Base-by-base conservation (phyloP, 1,140 invertebrate species). In the Venturia canescens region DNA sequence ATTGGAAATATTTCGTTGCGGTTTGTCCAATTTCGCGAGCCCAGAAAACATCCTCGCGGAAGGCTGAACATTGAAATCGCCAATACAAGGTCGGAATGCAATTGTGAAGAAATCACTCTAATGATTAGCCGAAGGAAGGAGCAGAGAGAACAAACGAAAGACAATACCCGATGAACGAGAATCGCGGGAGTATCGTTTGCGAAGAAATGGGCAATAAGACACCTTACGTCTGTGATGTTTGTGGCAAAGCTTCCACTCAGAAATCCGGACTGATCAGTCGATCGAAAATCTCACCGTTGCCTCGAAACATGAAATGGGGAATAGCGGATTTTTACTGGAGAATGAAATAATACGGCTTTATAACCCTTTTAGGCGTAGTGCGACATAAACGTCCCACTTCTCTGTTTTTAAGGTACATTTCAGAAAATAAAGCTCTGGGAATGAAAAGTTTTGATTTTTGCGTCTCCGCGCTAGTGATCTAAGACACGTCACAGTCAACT, bases 231-330 rank as follows among this genome's bases (percentile, higher is more conserved):
- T 96, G 95, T 82, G 92, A 93, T 9, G 87, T 94, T 34, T 96
- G 95, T 84, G 89, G 88, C 6, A 95, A 95, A 82, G 92, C 90
- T 0, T 96, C 96, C 86, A 93, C 94, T 3, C 95, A 95, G 84
- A 94, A 93, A 21, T 93, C 94, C 0, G 94, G 94, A 0, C 85
- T 95, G 18, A 94, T 95, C 82, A 93, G 93, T 18, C 94, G n/a
- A 96, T 83, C 91, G 94, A 6, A 95, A 94, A 83, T 93, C 93
- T n/a, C 95, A 95, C 90, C 91, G 0, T 60, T 92, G 6, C 91
- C 90, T 0, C 83, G 89, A 75, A n/a, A n/a, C n/a, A n/a, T n/a
- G n/a, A n/a, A n/a, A n/a, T n/a, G n/a, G n/a, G n/a, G n/a, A n/a
- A n/a, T n/a, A n/a, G n/a, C n/a, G n/a, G n/a, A n/a, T n/a, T n/a